Percentiles rank a stretch among this genome's conserved stretches.
These are phyloP conservation scores for Yponomeuta plumbellus DNA, from an alignment of 2,888 invertebrate genomes.

Conservation along the genomic window DNA sequence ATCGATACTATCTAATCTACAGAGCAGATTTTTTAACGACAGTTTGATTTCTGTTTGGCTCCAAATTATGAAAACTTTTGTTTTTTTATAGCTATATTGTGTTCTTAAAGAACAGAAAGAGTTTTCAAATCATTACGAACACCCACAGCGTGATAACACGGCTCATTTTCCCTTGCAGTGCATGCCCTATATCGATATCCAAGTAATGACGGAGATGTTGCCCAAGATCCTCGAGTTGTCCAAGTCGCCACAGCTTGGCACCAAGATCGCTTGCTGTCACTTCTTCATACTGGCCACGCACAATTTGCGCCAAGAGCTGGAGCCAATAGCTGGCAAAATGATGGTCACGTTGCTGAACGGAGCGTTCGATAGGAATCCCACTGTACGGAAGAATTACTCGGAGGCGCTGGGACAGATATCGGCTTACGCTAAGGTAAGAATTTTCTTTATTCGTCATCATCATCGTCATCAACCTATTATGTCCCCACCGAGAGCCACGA, in stretches of 20 bases:
- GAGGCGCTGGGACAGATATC: conserved; percentile 90
- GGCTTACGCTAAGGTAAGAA: conserved; percentile 88
- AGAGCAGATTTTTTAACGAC: too few species aligned
- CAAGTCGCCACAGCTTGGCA: conserved; percentile 89
- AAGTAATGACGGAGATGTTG: conserved; percentile 85
- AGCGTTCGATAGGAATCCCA: conserved; percentile 88
- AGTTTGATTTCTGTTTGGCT: too few species aligned
- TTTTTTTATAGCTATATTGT: too few species aligned
- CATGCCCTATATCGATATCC: conserved; percentile 84
- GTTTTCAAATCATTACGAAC: too few species aligned
- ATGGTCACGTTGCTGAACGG: conserved; percentile 81
- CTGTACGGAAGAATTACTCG: conserved; percentile 89
- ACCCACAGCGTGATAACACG: neutral
- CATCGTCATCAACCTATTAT: too few species aligned
- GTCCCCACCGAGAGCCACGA: too few species aligned
- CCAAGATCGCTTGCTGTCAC: conserved; percentile 88
- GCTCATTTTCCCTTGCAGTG: conserved; percentile 54
- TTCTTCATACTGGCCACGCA: conserved; percentile 82
- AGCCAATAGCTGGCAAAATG: conserved; percentile 76
- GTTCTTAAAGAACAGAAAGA: too few species aligned
- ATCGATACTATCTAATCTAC: too few species aligned
- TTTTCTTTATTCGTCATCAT: too few species aligned
- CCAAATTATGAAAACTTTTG: too few species aligned
- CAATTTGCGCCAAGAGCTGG: conserved; percentile 72
- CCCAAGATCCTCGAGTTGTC: conserved; percentile 89